Base-by-base conservation (phyloP, 2,797 vertebrate species). In the Eleutherodactylus coqui region DNA sequence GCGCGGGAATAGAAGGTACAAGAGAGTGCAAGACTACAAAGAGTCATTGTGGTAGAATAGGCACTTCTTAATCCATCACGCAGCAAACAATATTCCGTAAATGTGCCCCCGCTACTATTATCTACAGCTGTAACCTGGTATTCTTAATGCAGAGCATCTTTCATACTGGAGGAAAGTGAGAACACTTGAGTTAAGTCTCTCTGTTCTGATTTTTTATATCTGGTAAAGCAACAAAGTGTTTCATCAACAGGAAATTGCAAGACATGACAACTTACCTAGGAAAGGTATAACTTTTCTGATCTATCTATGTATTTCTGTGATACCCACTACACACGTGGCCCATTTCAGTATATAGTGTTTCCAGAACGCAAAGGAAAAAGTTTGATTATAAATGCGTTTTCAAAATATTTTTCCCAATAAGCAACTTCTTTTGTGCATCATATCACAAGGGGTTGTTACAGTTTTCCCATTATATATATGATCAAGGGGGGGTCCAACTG, bases 41-140 rank as follows among this genome's bases (percentile, higher is more conserved):
- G 27, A 19, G 24, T 8, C 19, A 82, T 49, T 19, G n/a, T 27
- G 21, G 19, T 47, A 24, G 36, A 69, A 80, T 17, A 67, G 60
- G 49, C 47, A 69, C 41, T 69, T 51, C 47, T 38, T 70, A 70
- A 70, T 82, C 62, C 64, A 82, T 24, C 43, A 38, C 13, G 11
- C 21, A 27, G 24, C 14, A 82, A n/a, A 70, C 43, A 70, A 69
- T 51, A 51, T 16, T 3, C 21, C 34, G 24, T 51, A 70, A 51
- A 14, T 47, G 69, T 82, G 62, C 62, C 60, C 36, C 60, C 53
- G 47, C 24, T 24, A 49, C 79, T 36, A 51, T 51, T 82, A 82
- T 82, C 62, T 70, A 3, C 5, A 64, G 27, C 41, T n/a, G 27
- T 55, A 77, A 38, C 3, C 32, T 38, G 19, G 0, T 21, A 24